Base-by-base conservation (phyloP, 2,888 invertebrate species). In the Steinernema scapterisci region DNA sequence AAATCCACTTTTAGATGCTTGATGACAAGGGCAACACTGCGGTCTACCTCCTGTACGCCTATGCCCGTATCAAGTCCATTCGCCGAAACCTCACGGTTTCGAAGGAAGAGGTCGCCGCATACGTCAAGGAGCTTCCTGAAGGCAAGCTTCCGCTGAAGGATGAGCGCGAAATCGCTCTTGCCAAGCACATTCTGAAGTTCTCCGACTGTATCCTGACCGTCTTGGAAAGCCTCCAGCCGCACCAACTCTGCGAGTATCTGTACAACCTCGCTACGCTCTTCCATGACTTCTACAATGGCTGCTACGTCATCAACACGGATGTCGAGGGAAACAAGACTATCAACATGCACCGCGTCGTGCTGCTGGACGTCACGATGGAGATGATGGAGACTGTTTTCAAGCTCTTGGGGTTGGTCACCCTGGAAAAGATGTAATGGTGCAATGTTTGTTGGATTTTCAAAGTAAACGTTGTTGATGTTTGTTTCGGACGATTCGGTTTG, bases 11-110 rank as follows among this genome's bases (percentile, higher is more conserved):
- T 71, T 46, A 91, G 91, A 99, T 99, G 99, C 90, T 99, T 79
- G 97, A 99, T 87, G 97, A 99, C 88, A 93, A 94, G 88, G 99
- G 99, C 11, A 99, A 99, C 88, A 99, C 99, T 0, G 99, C 99
- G 0, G 97, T 96, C 0, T 99, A 99, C 88, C 90, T 99, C 72
- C 89, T 99, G 7, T 99, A 99, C 89, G 95, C 95, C 0, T 92
- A 94, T 82, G 96, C 96, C 11, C 91, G 99, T 51, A 99, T 99
- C 80, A 89, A 89, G 76, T 90, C 90, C 0, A 90, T 90, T 72
- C 87, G 88, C 6, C 86, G 90, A 27, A 88, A 85, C 45, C 89
- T 90, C 16, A 87, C 87, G 45, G 83, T 90, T 16, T 27, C 51
- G 2, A 77, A 81, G 1, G 81, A 80, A 11, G 85, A 87, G 21